Percentiles rank a stretch among this genome's conserved stretches.
Evolutionary conservation across 2,888 invertebrate species (phyloP).

Genomic region (Himalopsyche kuldschensis): DNA sequence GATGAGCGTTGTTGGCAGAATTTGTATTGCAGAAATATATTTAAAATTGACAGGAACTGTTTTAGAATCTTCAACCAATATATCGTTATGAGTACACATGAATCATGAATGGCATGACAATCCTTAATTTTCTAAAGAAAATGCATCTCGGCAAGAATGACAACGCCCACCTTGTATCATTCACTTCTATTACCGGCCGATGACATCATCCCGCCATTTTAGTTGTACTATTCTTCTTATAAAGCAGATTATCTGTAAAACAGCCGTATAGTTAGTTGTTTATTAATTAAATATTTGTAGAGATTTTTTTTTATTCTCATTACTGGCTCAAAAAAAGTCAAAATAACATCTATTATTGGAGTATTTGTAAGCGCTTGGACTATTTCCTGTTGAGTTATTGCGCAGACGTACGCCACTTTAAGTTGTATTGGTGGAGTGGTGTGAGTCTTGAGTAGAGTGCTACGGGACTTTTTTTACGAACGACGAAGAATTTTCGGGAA

Average conservation of each 20-base stretch:
- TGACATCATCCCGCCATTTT: constrained; percentile 38
- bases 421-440: constrained; percentile 27
- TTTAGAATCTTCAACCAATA: neutral
- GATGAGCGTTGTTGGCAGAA: neutral
- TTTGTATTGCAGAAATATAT: neutral
- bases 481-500: constrained; percentile 32
- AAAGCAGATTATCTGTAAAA: neutral
- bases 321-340: neutral
- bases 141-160: constrained; percentile 15
- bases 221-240: constrained; percentile 13
- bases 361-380: constrained; percentile 6
- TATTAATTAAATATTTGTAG: neutral
- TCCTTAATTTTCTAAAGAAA: neutral
- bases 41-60: neutral
- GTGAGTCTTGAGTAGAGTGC: constrained; percentile 4
- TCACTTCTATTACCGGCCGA: constrained; percentile 34
- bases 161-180: constrained; percentile 36
- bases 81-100: neutral
- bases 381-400: constrained; percentile 3
- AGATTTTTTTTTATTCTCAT: neutral
- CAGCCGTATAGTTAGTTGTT: neutral
- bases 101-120: neutral
- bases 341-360: neutral
- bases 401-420: neutral
- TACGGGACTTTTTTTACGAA: constrained; percentile 26